phyloP scores from a whole-genome alignment of 2,113 vertebrate genomes.

The Dryoscopus gambensis region DNA sequence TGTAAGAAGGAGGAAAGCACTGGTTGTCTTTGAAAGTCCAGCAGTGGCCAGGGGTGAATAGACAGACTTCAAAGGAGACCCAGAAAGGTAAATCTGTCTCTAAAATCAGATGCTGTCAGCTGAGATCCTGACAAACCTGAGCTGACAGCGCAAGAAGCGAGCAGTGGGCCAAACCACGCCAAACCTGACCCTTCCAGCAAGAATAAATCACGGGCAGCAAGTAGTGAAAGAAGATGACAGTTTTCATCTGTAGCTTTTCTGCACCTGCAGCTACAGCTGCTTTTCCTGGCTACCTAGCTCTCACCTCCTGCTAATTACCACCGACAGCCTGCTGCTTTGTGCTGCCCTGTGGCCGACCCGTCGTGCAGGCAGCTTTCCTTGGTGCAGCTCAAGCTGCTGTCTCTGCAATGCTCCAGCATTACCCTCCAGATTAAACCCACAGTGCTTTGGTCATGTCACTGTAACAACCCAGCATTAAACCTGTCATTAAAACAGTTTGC shows the following conservation, averaged over 20 bases:
- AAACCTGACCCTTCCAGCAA: constrained; percentile 16
- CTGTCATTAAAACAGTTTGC: constrained; percentile 59
- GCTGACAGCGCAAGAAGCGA: constrained; percentile 6
- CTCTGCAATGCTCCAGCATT: neutral
- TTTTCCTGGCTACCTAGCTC: neutral
- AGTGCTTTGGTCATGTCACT: constrained; percentile 41
- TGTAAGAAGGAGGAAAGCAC: neutral
- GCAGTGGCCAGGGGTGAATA: neutral
- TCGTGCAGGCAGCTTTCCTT: neutral
- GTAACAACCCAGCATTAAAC: constrained; percentile 60
- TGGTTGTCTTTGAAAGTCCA: neutral
- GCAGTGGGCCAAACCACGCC: constrained; percentile 12
- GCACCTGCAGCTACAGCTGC: constrained; percentile 28
- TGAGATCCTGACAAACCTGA: neutral
- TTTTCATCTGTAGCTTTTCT: neutral
- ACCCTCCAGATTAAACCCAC: constrained; percentile 48
- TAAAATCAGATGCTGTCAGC: neutral
- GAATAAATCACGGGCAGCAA: neutral
- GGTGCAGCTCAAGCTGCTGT: neutral
- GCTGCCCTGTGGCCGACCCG: constrained; percentile 24
- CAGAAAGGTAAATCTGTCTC: constrained; percentile 5
- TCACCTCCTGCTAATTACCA: constrained; percentile 34
- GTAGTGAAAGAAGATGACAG: neutral
- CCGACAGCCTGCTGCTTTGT: constrained; percentile 30
- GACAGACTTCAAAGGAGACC: neutral